Base-by-base conservation (phyloP, 30 jellyfish, hydroid and myxozoan species). In the Hydractinia echinata region DNA sequence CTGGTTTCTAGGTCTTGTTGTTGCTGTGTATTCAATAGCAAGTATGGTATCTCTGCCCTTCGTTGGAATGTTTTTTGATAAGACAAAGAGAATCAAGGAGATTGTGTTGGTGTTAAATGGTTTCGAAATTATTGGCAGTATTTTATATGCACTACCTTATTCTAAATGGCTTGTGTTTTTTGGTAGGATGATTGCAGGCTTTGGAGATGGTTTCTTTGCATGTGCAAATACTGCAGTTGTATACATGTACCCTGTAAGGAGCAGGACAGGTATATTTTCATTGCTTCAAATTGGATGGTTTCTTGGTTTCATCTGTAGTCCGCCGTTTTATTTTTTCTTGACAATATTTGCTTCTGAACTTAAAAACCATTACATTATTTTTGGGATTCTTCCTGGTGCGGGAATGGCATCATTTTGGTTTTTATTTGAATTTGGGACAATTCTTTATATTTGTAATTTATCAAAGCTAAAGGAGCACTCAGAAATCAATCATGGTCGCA, bases 171-270 rank as follows among this genome's bases (percentile, higher is more conserved):
- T 93, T 71, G 54, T 83, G 66, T 74, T 93, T 6, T 67, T 56
- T 9, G 99, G 99, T 55, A 67, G 99, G 48, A 83, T 87, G 55
- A 61, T 93, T 13, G 96, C 99, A 8, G 99, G 99, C 15, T 69
- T 87, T 18, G 99, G 99, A 13, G 99, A 93, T 77, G 99, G 99
- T 5, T 93, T 93, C 84, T 93, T 49, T 81, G 96, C 99, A 15
- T 95, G 96, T 30, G 99, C 99, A 18, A 93, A 74, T 77, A 89
- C 96, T 19, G 99, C 87, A 76, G 86, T 93, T 72, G 86, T 95
- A 49, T 88, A 73, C 61, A 81, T 81, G 44, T 93, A 66, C 88
- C 99, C 99, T 5, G 95, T 89, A 52, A 15, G 85, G 13, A 82
- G 76, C 55, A 60, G 99, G 72, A 93, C 89, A 7, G 96, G 96